A percentile compares a stretch with the other conserved stretches of the same genome.
Evolutionary conservation across 2,113 vertebrate species (phyloP).

Genomic region (Ceyx melanurus): DNA sequence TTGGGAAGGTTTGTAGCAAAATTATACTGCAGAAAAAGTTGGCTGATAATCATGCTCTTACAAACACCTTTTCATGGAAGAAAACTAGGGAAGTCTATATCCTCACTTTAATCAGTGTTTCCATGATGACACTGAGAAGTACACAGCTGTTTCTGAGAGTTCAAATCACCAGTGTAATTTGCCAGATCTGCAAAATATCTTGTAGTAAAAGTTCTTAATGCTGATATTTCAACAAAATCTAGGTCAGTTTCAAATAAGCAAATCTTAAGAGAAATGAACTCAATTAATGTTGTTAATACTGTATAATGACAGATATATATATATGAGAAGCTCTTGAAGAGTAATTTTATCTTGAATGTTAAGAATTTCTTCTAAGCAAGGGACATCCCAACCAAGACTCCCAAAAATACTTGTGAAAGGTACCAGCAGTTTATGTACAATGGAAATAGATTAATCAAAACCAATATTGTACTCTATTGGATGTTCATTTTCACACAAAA

Average conservation of each 20-base stretch:
- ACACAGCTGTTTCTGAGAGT: neutral
- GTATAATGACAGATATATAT: neutral
- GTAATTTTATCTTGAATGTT: neutral
- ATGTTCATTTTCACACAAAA: neutral
- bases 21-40: neutral
- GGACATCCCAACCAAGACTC: neutral
- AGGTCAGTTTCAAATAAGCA: conserved; percentile 41
- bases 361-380: neutral
- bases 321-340: neutral
- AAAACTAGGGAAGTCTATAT: neutral
- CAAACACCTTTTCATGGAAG: neutral
- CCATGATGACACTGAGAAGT: neutral
- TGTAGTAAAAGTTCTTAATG: conserved; percentile 20
- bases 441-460: neutral
- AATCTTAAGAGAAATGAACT: conserved; percentile 60
- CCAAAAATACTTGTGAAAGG: neutral
- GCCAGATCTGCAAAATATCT: conserved; percentile 15
- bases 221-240: conserved; percentile 23
- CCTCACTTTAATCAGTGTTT: neutral
- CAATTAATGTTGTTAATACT: conserved; percentile 40
- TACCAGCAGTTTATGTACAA: neutral
- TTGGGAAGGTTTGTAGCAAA: neutral
- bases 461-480: neutral
- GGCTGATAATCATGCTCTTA: neutral
- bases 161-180: neutral